phyloP scores from a whole-genome alignment of 2,888 invertebrate genomes.

The Gymnoscelis rufifasciata region DNA sequence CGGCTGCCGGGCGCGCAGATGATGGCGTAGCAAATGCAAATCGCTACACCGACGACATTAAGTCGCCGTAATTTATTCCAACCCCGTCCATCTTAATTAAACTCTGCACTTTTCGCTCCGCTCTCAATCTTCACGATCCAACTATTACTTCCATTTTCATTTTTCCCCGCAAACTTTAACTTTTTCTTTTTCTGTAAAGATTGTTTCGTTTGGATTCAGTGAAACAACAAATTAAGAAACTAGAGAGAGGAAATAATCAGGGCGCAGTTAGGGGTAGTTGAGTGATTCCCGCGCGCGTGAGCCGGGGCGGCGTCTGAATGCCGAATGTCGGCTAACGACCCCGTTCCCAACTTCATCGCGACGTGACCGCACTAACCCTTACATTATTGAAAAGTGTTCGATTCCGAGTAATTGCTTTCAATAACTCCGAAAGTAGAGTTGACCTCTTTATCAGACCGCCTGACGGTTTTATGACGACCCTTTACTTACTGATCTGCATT shows the following conservation, averaged over 20 bases:
- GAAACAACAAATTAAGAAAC: too few species aligned
- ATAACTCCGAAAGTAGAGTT: not conserved
- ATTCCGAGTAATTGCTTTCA: not conserved
- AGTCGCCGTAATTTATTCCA: constrained; percentile 46
- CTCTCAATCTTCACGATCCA: not conserved
- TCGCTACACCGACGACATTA: constrained; percentile 38
- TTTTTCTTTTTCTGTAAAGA: not conserved
- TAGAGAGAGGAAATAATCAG: not conserved
- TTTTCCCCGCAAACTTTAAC: not conserved
- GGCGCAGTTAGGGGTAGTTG: not conserved
- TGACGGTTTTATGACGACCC: too few species aligned
- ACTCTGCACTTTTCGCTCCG: constrained; percentile 43
- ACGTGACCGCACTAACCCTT: not conserved
- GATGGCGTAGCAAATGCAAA: constrained; percentile 40
- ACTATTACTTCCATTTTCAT: not conserved
- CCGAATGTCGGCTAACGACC: not conserved
- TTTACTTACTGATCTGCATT: too few species aligned
- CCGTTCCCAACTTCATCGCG: not conserved
- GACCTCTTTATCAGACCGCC: too few species aligned
- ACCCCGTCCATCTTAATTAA: constrained; percentile 46
- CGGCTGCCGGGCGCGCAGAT: not conserved
- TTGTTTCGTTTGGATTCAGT: too few species aligned
- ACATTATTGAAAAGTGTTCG: too few species aligned
- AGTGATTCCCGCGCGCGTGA: not conserved
- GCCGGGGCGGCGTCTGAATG: not conserved